Base-by-base conservation (phyloP, 2,113 vertebrate species). In the Ophthalmotilapia sp. region DNA sequence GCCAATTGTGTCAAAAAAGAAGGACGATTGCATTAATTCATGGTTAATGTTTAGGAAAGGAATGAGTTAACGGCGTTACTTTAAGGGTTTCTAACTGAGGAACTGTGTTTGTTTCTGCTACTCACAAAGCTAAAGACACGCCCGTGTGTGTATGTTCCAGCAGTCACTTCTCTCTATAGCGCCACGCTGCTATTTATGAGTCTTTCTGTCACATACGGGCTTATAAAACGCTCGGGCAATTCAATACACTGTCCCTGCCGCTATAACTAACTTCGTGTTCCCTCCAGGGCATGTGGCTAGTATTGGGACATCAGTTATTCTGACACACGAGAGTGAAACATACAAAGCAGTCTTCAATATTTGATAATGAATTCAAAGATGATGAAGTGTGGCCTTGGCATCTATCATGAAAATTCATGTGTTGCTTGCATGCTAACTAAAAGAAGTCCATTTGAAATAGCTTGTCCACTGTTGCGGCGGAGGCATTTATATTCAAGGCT, bases 341-440 rank as follows among this genome's bases (percentile, higher is more conserved):
- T 90, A 93, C 92, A 88, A 93, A 93, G 75, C 68, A 68, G 33
- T 91, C 92, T 88, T 90, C 87, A 88, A 91, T 93, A 92, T 94
- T 90, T 95, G 92, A 94, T 95, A 93, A 94, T 94, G 88, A 94
- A 93, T 94, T 94, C 92, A 93, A 84, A 91, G 87, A 91, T 87
- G 89, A 93, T 89, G 81, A 85, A 93, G 85, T 80, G 87, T 51
- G 85, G 91, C 93, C 89, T 88, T 82, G 87, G 82, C 55, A 19
- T 92, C 82, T 13, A 90, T 91, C 83, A 86, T 80, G 80, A 85
- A 91, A 91, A 93, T 92, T 7, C 85, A 86, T 54, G 85, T 86
- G 86, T 88, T 65, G 49, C 86, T 81, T 38, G 86, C 80, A 92
- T 88, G 83, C 86, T 49, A 80, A 87, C 49, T 86, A 79, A 75